phyloP scores from a whole-genome alignment of 2,888 invertebrate genomes.

The Tenthredo distinguenda region DNA sequence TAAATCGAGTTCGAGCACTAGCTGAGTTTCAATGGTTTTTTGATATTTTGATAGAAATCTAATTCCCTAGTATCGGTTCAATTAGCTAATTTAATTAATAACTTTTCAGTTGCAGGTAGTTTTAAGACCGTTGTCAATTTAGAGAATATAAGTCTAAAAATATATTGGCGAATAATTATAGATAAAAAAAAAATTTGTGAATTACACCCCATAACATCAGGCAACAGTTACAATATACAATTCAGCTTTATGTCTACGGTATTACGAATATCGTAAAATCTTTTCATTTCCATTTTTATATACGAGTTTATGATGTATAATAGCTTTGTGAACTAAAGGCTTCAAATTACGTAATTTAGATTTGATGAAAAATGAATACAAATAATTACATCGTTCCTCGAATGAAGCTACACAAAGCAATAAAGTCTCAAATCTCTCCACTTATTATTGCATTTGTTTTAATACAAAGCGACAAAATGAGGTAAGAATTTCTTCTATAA shows the following conservation, averaged over 20 bases:
- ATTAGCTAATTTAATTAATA: not conserved
- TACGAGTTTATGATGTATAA: not conserved
- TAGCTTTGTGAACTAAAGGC: constrained; percentile 24
- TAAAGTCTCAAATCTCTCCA: constrained; percentile 48
- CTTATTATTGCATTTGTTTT: constrained; percentile 42
- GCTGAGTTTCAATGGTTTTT: not conserved
- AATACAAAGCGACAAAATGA: constrained; percentile 32
- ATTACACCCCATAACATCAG: constrained; percentile 30
- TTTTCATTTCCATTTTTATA: not conserved
- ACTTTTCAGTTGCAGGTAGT: constrained; percentile 25
- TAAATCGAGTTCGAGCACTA: not conserved
- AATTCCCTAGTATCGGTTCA: not conserved
- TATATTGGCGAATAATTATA: not conserved
- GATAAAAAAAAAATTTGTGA: not conserved
- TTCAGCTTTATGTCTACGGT: constrained; percentile 23
- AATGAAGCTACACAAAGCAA: constrained; percentile 23
- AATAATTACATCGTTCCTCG: constrained; percentile 25
- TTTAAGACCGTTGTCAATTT: constrained; percentile 32
- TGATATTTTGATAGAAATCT: not conserved
- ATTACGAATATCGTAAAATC: constrained; percentile 10
- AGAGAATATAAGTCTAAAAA: not conserved
- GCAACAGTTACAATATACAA: constrained; percentile 32
- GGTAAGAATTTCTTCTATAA: constrained; percentile 3
- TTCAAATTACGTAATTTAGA: constrained; percentile 18
- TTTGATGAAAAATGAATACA: constrained; percentile 13